These are phyloP conservation scores for Linepithema humile DNA, from an alignment of 1,140 invertebrate species.

Conservation along the genomic window DNA sequence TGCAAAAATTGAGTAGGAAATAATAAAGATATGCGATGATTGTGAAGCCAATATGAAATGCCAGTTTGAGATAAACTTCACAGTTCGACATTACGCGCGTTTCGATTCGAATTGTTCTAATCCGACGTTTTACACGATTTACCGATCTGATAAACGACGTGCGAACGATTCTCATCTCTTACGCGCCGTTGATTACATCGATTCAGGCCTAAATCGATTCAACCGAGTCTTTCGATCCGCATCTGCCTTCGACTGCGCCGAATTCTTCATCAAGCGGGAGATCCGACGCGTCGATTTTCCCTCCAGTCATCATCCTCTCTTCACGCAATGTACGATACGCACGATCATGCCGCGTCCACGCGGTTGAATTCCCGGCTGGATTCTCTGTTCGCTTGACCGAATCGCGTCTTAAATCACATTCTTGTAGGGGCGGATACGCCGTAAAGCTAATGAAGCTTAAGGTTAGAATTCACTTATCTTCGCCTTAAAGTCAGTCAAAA, in stretches of 20 bases:
- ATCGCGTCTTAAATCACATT: conserved; percentile 68
- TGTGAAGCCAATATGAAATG: not conserved
- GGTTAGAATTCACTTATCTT: conserved; percentile 21
- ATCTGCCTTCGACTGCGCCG: conserved; percentile 61
- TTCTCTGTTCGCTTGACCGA: conserved; percentile 59
- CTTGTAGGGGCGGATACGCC: conserved; percentile 28
- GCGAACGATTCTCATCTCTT: conserved; percentile 34
- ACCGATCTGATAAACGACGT: conserved; percentile 37
- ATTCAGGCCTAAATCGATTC: conserved; percentile 70
- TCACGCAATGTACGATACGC: conserved; percentile 65
- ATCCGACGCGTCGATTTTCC: conserved; percentile 57
- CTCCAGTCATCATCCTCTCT: conserved; percentile 69
- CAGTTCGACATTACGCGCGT: not conserved
- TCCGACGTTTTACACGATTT: conserved; percentile 12
- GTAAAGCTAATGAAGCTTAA: conserved; percentile 50
- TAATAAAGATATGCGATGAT: not conserved
- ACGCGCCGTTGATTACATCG: conserved; percentile 66
- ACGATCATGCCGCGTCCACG: conserved; percentile 61
- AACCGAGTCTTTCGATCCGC: conserved; percentile 65
- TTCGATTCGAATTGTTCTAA: conserved; percentile 13
- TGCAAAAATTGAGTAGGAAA: not conserved
- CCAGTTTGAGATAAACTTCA: not conserved
- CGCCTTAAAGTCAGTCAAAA: not conserved
- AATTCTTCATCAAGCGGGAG: conserved; percentile 69
- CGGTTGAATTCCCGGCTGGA: conserved; percentile 32